Conservation (phyloP, 1,140 invertebrate genomes). For the Temnothorax curvispinosus region DNA sequence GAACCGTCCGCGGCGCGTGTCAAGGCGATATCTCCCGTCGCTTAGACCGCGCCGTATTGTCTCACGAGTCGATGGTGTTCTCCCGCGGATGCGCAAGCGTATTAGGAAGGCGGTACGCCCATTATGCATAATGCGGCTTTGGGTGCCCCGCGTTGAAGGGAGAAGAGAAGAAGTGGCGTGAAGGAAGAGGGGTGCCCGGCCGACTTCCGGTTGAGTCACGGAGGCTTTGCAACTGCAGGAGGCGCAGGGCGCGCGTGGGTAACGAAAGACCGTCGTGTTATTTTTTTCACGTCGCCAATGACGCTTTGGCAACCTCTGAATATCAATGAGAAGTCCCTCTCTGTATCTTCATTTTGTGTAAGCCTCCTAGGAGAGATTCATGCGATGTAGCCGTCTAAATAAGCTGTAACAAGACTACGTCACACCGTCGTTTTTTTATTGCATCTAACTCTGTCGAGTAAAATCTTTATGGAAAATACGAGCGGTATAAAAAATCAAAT, state of each 20-base stretch:
- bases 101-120: slow-evolving; percentile 66
- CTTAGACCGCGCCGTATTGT: slow-evolving; percentile 10
- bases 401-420: not conserved
- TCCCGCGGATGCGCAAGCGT: slow-evolving; percentile 56
- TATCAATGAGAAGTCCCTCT: slow-evolving; percentile 39
- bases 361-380: not conserved
- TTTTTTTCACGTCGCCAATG: slow-evolving; percentile 41
- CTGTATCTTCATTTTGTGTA: slow-evolving; percentile 7
- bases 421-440: not conserved
- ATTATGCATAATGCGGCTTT: slow-evolving; percentile 76
- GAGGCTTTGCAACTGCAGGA: slow-evolving; percentile 58
- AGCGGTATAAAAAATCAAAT: not conserved
- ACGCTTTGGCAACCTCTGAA: slow-evolving; percentile 47
- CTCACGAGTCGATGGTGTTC: not conserved
- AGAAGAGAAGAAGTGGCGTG: slow-evolving; percentile 70
- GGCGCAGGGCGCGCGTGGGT: slow-evolving; percentile 68
- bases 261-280: slow-evolving; percentile 54
- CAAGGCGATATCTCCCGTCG: slow-evolving; percentile 8
- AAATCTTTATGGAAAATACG: not conserved
- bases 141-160: slow-evolving; percentile 61
- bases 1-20: slow-evolving; percentile 46
- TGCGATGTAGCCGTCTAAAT: not conserved
- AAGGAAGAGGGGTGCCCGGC: slow-evolving; percentile 74
- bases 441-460: not conserved
- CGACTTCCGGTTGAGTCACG: slow-evolving; percentile 74